Base-by-base conservation (phyloP, 2,888 invertebrate species). In the Coleophora flavipennella region DNA sequence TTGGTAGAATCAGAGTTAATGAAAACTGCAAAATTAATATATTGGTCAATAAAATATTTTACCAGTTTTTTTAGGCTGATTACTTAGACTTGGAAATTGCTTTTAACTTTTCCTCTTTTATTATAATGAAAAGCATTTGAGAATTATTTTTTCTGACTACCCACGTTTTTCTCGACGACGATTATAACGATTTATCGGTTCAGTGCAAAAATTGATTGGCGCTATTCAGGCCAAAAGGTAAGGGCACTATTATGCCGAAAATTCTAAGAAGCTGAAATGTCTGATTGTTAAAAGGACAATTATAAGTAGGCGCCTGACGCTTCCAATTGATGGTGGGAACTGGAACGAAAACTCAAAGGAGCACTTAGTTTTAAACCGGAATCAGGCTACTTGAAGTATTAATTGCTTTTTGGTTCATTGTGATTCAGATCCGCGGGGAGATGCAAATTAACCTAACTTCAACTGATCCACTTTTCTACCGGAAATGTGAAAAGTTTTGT, bases 381-480 rank as follows among this genome's bases (percentile, higher is more conserved):
- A 77, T 75, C 69, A 66, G 66, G 67, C 65, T 71, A 76, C 78
- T 80, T 78, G 63, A 76, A 79, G 79, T 79, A 81, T 80, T 81
- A 81, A 81, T 81, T 81, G 81, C 79, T 79, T 80, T 81, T 74
- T 72, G 70, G 72, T 75, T 76, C 76, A 81, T 81, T 81, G 78
- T 78, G 62, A 81, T 80, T 79, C 79, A 74, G 78, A 73, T 78
- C 75, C 62, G 66, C 56, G 67, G 77, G 75, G 71, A 71, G 76
- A 83, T 83, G 80, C 77, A 81, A 83, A 81, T 83, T 72, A 68
- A 64, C 62, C 64, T 60, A 71, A 78, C 69, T 80, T 78, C 66
- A 61, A 74, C 75, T 76, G 78, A 57, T 68, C 76, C 55, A 79
- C 71, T 80, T 78, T 77, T 77, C 75, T 76, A 76, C 71, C 72